Percentiles rank a stretch among this genome's conserved stretches.
phyloP scores from a whole-genome alignment of 92 coral and sea anemone species.

The Zoanthus sociatus region DNA sequence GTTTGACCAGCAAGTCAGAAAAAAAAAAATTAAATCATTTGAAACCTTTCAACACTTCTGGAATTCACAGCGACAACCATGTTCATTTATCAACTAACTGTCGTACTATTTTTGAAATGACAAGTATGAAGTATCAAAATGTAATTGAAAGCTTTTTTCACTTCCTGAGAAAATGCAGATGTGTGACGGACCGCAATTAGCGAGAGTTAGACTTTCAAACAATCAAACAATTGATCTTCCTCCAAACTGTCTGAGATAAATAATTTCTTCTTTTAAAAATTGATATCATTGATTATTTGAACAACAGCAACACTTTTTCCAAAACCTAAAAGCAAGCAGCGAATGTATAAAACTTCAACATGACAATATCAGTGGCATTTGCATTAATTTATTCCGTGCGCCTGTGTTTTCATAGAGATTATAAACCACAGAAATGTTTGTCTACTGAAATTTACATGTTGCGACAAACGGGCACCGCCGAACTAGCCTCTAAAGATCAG shows the following conservation, averaged over 20 bases:
- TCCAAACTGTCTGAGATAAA: neutral
- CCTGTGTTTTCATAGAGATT: constrained; percentile 28
- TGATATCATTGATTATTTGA: constrained; percentile 28
- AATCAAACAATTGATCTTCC: neutral
- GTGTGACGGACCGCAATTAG: neutral
- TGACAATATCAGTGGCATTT: neutral
- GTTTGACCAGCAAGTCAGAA: neutral
- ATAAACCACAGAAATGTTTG: constrained; percentile 28
- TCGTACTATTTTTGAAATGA: constrained; percentile 3
- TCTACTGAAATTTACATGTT: constrained; percentile 27
- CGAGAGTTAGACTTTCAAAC: constrained; percentile 22
- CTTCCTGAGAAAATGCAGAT: constrained; percentile 28
- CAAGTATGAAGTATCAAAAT: neutral
- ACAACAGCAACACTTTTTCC: constrained; percentile 19
- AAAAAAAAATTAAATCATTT: neutral
- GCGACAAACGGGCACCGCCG: constrained; percentile 1
- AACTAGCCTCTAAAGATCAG: neutral
- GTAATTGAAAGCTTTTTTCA: neutral
- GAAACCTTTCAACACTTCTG: constrained; percentile 25
- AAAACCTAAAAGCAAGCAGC: constrained; percentile 2
- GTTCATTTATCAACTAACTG: constrained; percentile 39
- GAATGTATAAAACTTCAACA: no score
- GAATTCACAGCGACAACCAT: constrained; percentile 36
- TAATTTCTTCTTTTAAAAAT: constrained; percentile 23
- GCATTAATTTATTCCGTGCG: constrained; percentile 6